Conservation (phyloP, 2,888 invertebrate species). For the Orthosia incerta region DNA sequence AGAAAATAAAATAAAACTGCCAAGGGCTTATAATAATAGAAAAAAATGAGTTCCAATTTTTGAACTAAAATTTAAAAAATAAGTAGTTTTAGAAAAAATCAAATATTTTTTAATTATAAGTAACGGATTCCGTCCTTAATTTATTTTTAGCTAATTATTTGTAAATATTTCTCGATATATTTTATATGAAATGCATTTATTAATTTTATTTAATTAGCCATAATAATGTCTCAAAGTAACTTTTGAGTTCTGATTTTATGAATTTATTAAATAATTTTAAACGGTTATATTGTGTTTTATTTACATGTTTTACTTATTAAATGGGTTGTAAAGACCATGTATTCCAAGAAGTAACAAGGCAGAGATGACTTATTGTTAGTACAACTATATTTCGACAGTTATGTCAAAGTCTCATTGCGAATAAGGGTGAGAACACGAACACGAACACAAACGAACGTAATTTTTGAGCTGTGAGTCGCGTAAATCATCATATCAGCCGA, state of each 20-base stretch:
- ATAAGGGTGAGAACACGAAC: too few species aligned
- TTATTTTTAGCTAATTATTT: conserved; percentile 74
- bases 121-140: conserved; percentile 71
- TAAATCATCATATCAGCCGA: too few species aligned
- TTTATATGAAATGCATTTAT: conserved; percentile 80
- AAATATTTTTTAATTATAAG: conserved; percentile 47
- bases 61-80: conserved; percentile 37
- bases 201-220: conserved; percentile 83
- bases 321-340: too few species aligned
- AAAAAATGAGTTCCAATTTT: conserved; percentile 46
- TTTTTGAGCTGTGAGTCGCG: too few species aligned
- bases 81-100: conserved; percentile 39
- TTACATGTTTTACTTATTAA: neutral
- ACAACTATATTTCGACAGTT: too few species aligned
- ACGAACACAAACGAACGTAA: too few species aligned
- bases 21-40: conserved; percentile 50
- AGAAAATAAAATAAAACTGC: conserved; percentile 43
- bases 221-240: conserved; percentile 67
- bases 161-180: conserved; percentile 72
- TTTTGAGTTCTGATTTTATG: conserved; percentile 66
- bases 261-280: conserved; percentile 71
- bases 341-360: too few species aligned
- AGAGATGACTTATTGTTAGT: too few species aligned
- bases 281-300: conserved; percentile 39
- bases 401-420: too few species aligned